phyloP scores from a whole-genome alignment of 2,888 invertebrate genomes.

The Synergus gifuensis region DNA sequence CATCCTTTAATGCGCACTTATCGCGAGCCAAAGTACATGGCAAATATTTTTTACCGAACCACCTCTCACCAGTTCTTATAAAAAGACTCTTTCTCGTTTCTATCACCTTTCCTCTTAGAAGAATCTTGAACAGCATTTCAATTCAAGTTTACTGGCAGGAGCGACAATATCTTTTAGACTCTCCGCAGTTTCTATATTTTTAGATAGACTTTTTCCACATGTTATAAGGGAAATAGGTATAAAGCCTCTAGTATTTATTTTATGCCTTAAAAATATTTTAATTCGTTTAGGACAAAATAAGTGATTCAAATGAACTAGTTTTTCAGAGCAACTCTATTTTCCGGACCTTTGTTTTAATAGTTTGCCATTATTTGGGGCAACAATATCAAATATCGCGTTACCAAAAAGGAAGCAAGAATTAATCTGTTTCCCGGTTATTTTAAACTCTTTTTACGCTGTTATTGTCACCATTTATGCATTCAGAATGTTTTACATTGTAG shows the following conservation, averaged over 20 bases:
- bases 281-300: too few species aligned
- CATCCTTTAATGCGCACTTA: conserved; percentile 15
- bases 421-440: neutral
- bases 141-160: conserved; percentile 25
- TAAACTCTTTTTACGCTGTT: neutral
- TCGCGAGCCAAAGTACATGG: neutral
- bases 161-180: neutral
- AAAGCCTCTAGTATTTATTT: too few species aligned
- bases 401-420: neutral
- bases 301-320: too few species aligned
- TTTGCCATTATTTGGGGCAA: too few species aligned
- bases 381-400: neutral
- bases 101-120: conserved; percentile 7
- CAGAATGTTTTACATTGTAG: neutral
- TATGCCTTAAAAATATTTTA: too few species aligned
- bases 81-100: conserved; percentile 21
- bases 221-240: too few species aligned
- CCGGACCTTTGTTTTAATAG: too few species aligned
- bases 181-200: neutral
- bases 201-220: neutral
- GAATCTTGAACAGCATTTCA: conserved; percentile 10
- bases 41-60: neutral
- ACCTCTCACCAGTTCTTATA: neutral
- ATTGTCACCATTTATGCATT: neutral
- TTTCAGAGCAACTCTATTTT: too few species aligned